Base-by-base conservation (phyloP, 2,797 vertebrate species). In the Lagorchestes hirsutus region DNA sequence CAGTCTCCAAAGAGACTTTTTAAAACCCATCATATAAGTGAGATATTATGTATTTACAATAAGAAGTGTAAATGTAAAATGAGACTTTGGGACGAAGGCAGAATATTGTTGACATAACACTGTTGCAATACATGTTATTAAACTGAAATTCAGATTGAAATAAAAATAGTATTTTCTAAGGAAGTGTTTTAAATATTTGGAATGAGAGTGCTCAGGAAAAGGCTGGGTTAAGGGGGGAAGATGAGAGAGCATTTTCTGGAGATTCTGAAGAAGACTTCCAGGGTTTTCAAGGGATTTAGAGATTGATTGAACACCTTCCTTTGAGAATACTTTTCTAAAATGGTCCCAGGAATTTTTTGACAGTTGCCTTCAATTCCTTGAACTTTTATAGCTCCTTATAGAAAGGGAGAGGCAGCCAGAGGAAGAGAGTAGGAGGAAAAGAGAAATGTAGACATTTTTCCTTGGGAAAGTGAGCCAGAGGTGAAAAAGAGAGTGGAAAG, bases 281-380 rank as follows among this genome's bases (percentile, higher is more conserved):
- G 24, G 40, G 27, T 87, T 27, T 87, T 87, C 24, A 87, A 87
- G 40, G 74, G 74, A 50, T 46, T 50, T 87, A 87, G 24, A 50
- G 74, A 87, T 27, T 92, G 31, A 92, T 27, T 54, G 56, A 16
- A 91, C 92, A 16, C 58, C 87, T 91, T 94, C 54, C 54, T 91
- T 50, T 56, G 55, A 91, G 29, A 4, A 52, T 0, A 31, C 58
- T 93, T 90, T 29, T 95, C 57, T 91, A 93, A 95, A 94, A 92
- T 96, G 59, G n/a, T 91, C 90, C 92, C 46, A 90, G 22, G 90
- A 31, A 67, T 57, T 57, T 50, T 87, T 87, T 92, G 55, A 12
- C 40, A 56, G 27, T 34, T 90, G 31, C 27, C 56, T 57, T 87
- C 74, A 87, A 46, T 87, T 92, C 92, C 50, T 96, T 31, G 55